A percentile compares a stretch with the other conserved stretches of the same genome.
Evolutionary conservation across 2,113 vertebrate species (phyloP).

Genomic region (Pampusana beccarii): DNA sequence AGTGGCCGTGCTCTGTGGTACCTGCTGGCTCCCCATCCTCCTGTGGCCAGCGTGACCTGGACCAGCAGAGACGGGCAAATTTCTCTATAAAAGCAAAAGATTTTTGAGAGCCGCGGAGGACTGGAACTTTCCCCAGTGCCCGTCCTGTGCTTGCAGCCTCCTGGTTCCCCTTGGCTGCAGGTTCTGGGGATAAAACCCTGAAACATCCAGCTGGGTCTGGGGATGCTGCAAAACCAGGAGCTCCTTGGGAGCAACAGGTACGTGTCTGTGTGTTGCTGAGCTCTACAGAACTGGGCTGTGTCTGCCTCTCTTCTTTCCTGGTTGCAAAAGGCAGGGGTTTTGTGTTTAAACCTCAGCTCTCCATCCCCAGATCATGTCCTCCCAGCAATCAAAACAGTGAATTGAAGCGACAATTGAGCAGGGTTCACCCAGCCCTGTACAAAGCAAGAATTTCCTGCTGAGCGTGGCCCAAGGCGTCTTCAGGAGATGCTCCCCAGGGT

Average conservation of each 20-base stretch:
- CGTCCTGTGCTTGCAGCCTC: neutral
- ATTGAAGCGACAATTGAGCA: neutral
- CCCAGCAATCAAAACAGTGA: neutral
- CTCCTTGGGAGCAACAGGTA: neutral
- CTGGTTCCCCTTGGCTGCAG: neutral
- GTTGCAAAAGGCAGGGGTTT: neutral
- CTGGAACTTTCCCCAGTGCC: neutral
- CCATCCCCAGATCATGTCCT: neutral
- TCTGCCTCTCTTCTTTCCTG: neutral
- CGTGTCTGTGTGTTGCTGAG: fast-evolving
- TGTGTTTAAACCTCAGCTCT: neutral
- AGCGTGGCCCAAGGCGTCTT: neutral
- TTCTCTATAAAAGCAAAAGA: neutral
- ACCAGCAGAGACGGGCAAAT: neutral
- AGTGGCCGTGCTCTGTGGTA: fast-evolving
- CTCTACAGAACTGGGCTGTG: fast-evolving
- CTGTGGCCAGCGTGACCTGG: neutral
- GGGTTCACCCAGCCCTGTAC: neutral
- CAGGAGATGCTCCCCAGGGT: neutral
- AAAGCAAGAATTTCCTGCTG: slow-evolving; percentile 33
- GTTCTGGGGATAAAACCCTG: neutral
- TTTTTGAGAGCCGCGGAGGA: fast-evolving
- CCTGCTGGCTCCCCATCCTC: fast-evolving
- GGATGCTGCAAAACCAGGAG: neutral
- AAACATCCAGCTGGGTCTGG: neutral